These are phyloP conservation scores for Diorhabda sublineata DNA, from an alignment of 1,140 invertebrate species.

Conservation along the genomic window DNA sequence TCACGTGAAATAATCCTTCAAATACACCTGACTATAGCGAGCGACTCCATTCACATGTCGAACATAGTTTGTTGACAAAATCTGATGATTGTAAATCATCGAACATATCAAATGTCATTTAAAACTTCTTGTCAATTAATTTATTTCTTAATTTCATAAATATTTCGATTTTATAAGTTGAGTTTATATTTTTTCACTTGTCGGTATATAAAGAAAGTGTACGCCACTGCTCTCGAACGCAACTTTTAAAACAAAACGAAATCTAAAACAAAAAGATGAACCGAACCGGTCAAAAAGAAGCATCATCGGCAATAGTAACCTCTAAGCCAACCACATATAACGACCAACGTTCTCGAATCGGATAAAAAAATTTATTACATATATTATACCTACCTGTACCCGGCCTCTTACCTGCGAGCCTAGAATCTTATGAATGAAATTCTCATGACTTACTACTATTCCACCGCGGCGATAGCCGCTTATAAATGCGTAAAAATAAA, in stretches of 20 bases:
- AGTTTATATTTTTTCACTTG: too few species aligned
- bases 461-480: slow-evolving; percentile 26
- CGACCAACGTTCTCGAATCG: slow-evolving; percentile 13
- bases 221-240: not conserved
- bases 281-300: slow-evolving; percentile 38
- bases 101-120: too few species aligned
- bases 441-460: slow-evolving; percentile 32
- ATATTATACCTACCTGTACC: slow-evolving; percentile 32
- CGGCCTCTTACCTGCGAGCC: slow-evolving; percentile 36
- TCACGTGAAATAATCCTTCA: too few species aligned
- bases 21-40: too few species aligned
- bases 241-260: slow-evolving; percentile 3
- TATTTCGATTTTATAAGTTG: too few species aligned
- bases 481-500: slow-evolving; percentile 19
- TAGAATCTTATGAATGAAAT: slow-evolving; percentile 44
- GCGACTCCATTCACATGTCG: too few species aligned
- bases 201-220: not conserved
- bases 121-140: too few species aligned
- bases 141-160: too few species aligned
- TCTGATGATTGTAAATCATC: too few species aligned
- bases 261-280: slow-evolving; percentile 31
- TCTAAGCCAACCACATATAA: slow-evolving; percentile 24
- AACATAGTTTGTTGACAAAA: too few species aligned
- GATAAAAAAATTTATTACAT: slow-evolving; percentile 43
- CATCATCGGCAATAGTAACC: slow-evolving; percentile 26